A percentile compares a stretch with the other conserved stretches of the same genome.
These are phyloP conservation scores for Euleptes europaea DNA, from an alignment of 2,113 vertebrate species.

Conservation along the genomic window DNA sequence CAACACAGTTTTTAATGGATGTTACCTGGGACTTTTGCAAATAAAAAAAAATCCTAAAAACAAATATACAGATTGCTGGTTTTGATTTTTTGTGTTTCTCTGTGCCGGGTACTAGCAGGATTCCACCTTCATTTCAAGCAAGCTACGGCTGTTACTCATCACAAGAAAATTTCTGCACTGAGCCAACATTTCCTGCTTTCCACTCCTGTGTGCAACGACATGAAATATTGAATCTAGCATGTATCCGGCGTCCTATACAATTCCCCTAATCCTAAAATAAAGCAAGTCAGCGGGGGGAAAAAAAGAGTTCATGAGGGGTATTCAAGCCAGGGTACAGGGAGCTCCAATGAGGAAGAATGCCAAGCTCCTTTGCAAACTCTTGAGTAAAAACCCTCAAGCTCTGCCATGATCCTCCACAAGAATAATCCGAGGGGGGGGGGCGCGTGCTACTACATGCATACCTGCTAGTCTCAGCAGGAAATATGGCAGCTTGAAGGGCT, in stretches of 20 bases:
- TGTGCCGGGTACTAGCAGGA: constrained; percentile 58
- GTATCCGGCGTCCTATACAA: constrained; percentile 37
- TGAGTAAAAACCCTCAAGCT: neutral
- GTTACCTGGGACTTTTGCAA: too few species aligned
- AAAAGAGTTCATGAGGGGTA: neutral
- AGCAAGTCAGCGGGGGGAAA: neutral
- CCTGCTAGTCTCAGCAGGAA: neutral
- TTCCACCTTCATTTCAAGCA: constrained; percentile 36
- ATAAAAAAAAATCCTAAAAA: too few species aligned
- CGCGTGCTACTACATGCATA: too few species aligned
- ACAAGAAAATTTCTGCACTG: constrained; percentile 57
- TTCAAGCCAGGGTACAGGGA: neutral
- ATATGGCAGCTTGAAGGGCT: neutral
- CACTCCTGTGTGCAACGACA: constrained; percentile 35
- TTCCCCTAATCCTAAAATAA: constrained; percentile 38
- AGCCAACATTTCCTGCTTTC: constrained; percentile 47
- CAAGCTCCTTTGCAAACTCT: neutral
- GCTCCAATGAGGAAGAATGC: too few species aligned
- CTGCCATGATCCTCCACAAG: too few species aligned
- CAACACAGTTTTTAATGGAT: too few species aligned
- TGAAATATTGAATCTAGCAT: constrained; percentile 30
- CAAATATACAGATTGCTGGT: too few species aligned
- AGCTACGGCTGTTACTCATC: constrained; percentile 48
- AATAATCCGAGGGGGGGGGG: neutral
- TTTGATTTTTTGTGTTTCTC: constrained; percentile 37